Evolutionary conservation across 2,888 invertebrate species (phyloP).

Genomic region (Dinocampus coccinellae): DNA sequence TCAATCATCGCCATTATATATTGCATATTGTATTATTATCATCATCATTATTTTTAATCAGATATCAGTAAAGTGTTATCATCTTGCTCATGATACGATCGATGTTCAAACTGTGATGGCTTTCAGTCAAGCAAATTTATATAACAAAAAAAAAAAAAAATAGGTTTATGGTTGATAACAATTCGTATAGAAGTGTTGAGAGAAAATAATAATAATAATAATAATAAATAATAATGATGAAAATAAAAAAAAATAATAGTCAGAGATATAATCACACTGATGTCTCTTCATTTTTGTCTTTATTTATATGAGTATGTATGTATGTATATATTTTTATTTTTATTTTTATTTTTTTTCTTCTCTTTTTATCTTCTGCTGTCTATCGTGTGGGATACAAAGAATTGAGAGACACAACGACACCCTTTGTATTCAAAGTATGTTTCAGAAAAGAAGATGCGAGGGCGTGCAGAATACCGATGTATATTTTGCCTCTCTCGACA

Average conservation of each 20-base stretch:
- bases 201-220: not conserved
- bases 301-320: too few species aligned
- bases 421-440: slow-evolving; percentile 61
- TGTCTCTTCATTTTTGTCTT: not conserved
- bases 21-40: not conserved
- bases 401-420: slow-evolving; percentile 26
- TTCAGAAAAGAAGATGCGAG: slow-evolving; percentile 60
- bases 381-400: slow-evolving; percentile 2
- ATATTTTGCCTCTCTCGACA: slow-evolving; percentile 57
- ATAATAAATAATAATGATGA: not conserved
- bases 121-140: not conserved
- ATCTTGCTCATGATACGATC: not conserved
- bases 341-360: not conserved
- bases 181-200: not conserved
- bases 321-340: not conserved
- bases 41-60: not conserved
- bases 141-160: not conserved
- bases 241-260: not conserved
- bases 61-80: not conserved
- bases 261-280: too few species aligned
- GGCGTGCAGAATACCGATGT: slow-evolving; percentile 65
- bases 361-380: not conserved
- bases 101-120: not conserved
- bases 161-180: not conserved
- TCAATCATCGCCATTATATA: not conserved